These are phyloP conservation scores for Zoanthus solanderi DNA, from an alignment of 92 coral and sea anemone genomes.

Conservation along the genomic window DNA sequence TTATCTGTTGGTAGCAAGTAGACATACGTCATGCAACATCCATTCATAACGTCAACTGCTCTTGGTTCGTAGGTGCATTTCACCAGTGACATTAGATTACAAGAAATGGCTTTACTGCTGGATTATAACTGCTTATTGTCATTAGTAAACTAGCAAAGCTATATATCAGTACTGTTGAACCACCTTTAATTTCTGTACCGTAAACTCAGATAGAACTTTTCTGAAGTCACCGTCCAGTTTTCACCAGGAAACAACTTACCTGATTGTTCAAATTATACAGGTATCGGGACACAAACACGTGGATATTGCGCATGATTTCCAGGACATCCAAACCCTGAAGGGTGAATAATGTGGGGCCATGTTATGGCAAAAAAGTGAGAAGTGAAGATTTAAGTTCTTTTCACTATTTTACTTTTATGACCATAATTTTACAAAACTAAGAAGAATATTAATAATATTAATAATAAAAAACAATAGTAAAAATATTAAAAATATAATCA, in stretches of 20 bases:
- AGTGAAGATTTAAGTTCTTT: not conserved
- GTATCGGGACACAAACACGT: slow-evolving; percentile 96
- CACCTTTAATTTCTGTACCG: no score
- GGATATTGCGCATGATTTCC: slow-evolving; percentile 98
- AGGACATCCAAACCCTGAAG: slow-evolving; percentile 94
- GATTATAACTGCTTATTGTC: not conserved
- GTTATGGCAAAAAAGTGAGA: not conserved
- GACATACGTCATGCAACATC: no score
- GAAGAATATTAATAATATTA: no score
- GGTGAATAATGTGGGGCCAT: not conserved
- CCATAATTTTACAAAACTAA: no score
- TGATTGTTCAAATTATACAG: slow-evolving; percentile 98
- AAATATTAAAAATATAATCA: no score
- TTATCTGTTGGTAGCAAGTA: no score
- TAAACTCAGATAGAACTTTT: not conserved
- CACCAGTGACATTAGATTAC: not conserved
- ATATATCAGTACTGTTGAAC: no score
- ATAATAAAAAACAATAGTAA: no score
- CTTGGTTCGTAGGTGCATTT: not conserved
- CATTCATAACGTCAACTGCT: no score
- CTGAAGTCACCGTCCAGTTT: not conserved
- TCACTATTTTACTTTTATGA: no score
- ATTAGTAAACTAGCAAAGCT: no score
- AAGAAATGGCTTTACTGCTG: not conserved
- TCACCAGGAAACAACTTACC: slow-evolving; percentile 57